A percentile compares a stretch with the other conserved stretches of the same genome.
These are phyloP conservation scores for Agapornis canus DNA, from an alignment of 2,797 vertebrate genomes.

Conservation along the genomic window DNA sequence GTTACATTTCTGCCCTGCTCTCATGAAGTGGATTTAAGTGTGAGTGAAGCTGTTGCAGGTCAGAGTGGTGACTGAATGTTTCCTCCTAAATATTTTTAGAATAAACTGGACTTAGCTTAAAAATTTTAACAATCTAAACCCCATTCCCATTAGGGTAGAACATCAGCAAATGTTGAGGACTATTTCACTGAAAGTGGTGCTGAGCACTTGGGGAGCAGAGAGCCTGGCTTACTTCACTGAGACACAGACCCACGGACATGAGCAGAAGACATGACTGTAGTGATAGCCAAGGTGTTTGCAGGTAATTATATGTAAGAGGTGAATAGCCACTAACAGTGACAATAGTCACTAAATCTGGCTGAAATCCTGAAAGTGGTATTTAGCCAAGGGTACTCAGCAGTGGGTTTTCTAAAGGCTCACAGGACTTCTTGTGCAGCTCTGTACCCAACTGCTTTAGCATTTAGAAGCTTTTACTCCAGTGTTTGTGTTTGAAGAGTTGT, in stretches of 20 bases:
- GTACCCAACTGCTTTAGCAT: neutral
- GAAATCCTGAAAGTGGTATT: neutral
- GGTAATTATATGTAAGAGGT: neutral
- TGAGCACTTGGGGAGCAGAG: neutral
- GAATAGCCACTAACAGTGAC: neutral
- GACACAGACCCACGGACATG: neutral
- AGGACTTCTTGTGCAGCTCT: neutral
- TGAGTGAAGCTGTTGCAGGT: neutral
- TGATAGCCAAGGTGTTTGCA: neutral
- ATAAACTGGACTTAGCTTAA: neutral
- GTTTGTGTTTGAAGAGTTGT: slow-evolving; percentile 2
- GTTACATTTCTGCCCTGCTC: neutral
- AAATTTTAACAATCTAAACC: neutral
- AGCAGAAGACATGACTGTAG: neutral
- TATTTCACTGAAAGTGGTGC: neutral
- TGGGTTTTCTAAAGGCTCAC: neutral
- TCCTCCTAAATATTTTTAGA: neutral
- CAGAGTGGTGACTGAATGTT: neutral
- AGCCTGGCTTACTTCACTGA: neutral
- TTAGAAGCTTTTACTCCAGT: neutral
- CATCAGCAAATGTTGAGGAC: neutral
- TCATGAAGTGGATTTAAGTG: neutral
- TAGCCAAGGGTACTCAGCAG: neutral
- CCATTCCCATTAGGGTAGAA: neutral
- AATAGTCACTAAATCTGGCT: neutral